Evolutionary conservation across 1,140 invertebrate genomes (phyloP), one percentile per base, ranked within the genome.

Genomic region (Bombus difficillimus): DNA sequence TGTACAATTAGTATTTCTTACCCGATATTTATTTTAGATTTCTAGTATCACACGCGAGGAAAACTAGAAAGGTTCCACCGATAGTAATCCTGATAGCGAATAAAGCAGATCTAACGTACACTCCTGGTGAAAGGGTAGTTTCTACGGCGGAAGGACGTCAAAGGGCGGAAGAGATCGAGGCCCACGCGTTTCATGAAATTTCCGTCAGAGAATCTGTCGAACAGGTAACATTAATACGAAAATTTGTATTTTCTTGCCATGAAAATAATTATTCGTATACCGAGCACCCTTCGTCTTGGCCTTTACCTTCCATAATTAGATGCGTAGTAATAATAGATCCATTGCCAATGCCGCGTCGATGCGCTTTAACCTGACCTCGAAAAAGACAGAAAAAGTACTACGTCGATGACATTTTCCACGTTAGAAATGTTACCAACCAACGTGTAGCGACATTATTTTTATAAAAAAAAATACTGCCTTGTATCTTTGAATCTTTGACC

Each of bases 131-230:
- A 91, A 95, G 98, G 41, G 98, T 98, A 97, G 97, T 98, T 0
- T 95, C 95, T 18, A 94, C 96, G 0, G 96, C 97, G 76, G 97
- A 98, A 86, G 97, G 97, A 0, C 96, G 97, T 87, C 95, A 96
- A 39, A 95, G 97, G 32, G 97, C 97, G 86, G 96, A 97, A 92
- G 97, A 97, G 95, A 97, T 98, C 79, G 97, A 97, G 57, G 98
- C 97, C 92, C 97, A 97, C 25, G 97, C 97, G 88, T 98, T 98
- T 91, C 97, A 97, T 91, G 98, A 98, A 93, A 97, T 98, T 74
- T 98, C 98, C 3, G 97, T 98, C 2, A 95, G 97, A 77, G 98
- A 98, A 91, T 97, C 97, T 88, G 96, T 97, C 69, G 97, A 98
- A 62, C 97, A 97, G 96, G 97, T 97, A 89, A 91, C 18, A 2